Evolutionary conservation across 2,888 invertebrate genomes (phyloP), one percentile per base, ranked within the genome.

Genomic region (Rotaria socialis): DNA sequence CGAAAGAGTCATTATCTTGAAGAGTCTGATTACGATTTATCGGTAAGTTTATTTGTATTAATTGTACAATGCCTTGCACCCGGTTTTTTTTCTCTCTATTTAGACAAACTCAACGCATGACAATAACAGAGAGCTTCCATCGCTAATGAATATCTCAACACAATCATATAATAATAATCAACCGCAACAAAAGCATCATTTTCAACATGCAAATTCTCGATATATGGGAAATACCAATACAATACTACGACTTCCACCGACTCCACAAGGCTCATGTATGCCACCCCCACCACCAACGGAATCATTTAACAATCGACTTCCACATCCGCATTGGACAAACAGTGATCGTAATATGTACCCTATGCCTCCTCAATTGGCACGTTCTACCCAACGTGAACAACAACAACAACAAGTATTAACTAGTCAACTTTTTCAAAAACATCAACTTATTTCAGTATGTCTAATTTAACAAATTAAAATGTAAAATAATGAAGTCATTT

Each of bases 381-480:
- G 19, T 16, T 16, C 11, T 35, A 35, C 11, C 5, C 35, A 6
- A 35, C 35, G 35, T 47, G 80, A 67, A 27, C 35, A n/a, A 58
- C 22, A 75, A 43, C 75, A 75, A 43, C 75, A 75, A 47, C 80
- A 80, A 47, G 16, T 67, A 67, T 67, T 67, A 41, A 67, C 67
- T 35, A 67, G 67, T 67, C 43, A 80, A 80, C 43, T 80, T n/a
- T 80, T 80, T 80, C 80, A 80, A 80, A 80, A 80, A 80, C 80
- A 80, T 80, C 80, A 80, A n/a, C 22, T 80, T 22, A 80, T 80
- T 47, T 24, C 47, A 10, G 80, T 80, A 80, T 24, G 2, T 35
- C 35, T 35, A 35, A 35, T 35, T 35, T 35, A 35, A 47, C n/a
- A 24, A 41, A 10, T 80, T 11, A 5, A 24, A n/a, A 47, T 47